Conservation (phyloP, 37 sponge, comb jelly and placozoan species). For the Eunapius fragilis region DNA sequence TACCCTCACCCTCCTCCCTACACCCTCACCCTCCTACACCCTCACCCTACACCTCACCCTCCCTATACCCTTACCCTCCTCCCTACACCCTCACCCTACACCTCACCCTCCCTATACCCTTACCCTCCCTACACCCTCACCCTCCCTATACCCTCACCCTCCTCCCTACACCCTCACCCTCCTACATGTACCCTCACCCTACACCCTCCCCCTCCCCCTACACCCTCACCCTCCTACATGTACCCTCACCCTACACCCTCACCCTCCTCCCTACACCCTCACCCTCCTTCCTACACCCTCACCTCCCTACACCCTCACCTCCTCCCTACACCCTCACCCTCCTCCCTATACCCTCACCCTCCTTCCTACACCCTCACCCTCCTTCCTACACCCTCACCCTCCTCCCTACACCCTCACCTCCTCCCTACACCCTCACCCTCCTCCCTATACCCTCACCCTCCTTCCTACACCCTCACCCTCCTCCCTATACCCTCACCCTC, state of each 20-base stretch:
- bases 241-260: neutral
- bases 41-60: neutral
- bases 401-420: no score
- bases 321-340: no score
- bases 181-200: no score
- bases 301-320: no score
- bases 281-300: neutral
- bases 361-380: no score
- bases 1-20: neutral
- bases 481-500: no score
- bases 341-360: no score
- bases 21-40: neutral
- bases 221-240: neutral
- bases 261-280: neutral
- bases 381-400: no score
- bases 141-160: neutral
- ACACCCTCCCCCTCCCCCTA: neutral
- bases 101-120: neutral
- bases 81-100: neutral
- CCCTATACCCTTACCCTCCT: neutral
- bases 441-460: no score
- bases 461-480: no score
- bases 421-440: no score
- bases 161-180: neutral
- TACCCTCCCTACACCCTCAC: neutral